phyloP scores from a whole-genome alignment of 1,140 invertebrate genomes.

The Parasteatoda tepidariorum region DNA sequence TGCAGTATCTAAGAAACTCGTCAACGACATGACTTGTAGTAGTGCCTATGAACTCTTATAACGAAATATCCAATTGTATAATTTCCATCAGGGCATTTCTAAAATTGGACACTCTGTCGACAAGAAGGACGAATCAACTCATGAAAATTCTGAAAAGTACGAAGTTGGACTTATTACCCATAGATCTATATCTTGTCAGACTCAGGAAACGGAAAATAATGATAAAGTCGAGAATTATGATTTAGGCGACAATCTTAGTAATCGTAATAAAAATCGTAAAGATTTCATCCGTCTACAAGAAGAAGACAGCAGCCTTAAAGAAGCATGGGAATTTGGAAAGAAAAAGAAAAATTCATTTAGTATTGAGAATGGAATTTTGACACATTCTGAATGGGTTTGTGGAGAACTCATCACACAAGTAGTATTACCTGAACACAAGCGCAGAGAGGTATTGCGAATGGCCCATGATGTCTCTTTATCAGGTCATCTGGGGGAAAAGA shows the following conservation, averaged over 20 bases:
- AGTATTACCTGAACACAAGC: not conserved
- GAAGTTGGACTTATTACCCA: not conserved
- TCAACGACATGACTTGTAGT: not conserved
- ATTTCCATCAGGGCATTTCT: not conserved
- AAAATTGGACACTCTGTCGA: too few species aligned
- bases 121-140: too few species aligned
- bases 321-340: not conserved
- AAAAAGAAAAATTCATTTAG: not conserved
- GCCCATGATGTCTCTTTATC: not conserved
- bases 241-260: too few species aligned
- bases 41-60: not conserved
- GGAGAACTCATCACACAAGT: not conserved
- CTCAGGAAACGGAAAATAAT: not conserved
- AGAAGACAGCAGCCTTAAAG: not conserved
- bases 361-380: not conserved
- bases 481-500: not conserved
- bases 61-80: not conserved
- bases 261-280: too few species aligned
- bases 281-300: not conserved
- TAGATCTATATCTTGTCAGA: not conserved
- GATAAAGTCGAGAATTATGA: too few species aligned
- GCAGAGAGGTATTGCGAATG: not conserved
- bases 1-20: not conserved
- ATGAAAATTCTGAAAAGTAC: not conserved
- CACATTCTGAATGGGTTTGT: not conserved